Evolutionary conservation across 2,888 invertebrate genomes (phyloP), one percentile per base, ranked within the genome.

Genomic region (Drosophila lutescens): DNA sequence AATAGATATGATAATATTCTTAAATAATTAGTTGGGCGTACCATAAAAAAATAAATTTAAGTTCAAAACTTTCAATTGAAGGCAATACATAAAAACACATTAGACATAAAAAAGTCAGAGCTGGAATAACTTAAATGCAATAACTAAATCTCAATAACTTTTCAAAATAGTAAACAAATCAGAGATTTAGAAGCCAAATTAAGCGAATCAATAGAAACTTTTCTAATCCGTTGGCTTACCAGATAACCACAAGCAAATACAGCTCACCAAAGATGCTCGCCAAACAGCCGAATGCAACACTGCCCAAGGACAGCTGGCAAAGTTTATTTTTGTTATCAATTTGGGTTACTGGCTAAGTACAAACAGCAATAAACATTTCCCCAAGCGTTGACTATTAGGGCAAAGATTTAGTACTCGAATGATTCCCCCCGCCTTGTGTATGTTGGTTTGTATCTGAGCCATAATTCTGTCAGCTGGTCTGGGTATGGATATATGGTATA

Each of bases 351-450:
- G 74, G 55, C 74, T 71, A 71, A 71, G 70, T 69, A 66, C 66
- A 66, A 55, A 74, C 68, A 56, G 55, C 69, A 55, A 75, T 74
- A 73, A 72, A 68, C 68, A 68, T 74, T 73, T 73, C 60, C 73
- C 75, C 69, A 68, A 73, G 76, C 76, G 73, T 56, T 56, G 76
- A 59, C 73, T 75, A 73, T 73, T 73, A 75, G 34, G 53, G 53
- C 51, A 56, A 75, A 73, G 74, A 74, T 75, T 74, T 70, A 74
- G 62, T 53, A 62, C 53, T 26, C 53, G 47, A 50, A 34, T 65
- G 70, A 66, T 44, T 56, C 43, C 43, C 43, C 43, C 44, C 50
- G 40, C 17, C 34, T 49, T 54, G 30, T 69, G 41, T 23, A 9
- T 23, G 36, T n/a, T n/a, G 47, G 54, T 23, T 40, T 20, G 58